These are phyloP conservation scores for Cavia porcellus DNA, from an alignment of 2,113 vertebrate genomes.

Conservation along the genomic window DNA sequence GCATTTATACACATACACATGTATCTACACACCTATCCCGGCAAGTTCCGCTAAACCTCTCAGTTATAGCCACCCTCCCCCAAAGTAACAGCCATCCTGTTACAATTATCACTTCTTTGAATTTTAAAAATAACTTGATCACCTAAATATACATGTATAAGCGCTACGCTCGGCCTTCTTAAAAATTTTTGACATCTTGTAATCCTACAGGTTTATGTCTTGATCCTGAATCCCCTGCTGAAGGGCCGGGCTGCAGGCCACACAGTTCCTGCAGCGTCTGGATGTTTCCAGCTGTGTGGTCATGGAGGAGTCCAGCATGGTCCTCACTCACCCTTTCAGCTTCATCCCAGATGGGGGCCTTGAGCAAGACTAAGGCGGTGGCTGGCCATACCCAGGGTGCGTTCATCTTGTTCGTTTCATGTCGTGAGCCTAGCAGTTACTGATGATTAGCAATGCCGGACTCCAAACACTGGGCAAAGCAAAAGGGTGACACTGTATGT, in stretches of 20 bases:
- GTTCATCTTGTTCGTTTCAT: background rate
- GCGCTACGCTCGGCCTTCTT: background rate
- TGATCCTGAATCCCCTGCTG: background rate
- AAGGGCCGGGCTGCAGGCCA: background rate
- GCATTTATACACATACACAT: background rate
- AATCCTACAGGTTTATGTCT: background rate
- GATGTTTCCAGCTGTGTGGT: background rate
- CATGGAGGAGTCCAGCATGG: background rate
- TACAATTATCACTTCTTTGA: background rate
- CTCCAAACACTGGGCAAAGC: background rate
- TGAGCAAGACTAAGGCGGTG: background rate
- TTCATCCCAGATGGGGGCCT: background rate
- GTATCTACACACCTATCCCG: background rate
- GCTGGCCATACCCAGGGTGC: background rate
- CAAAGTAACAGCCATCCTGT: background rate
- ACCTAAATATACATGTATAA: background rate
- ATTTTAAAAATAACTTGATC: background rate
- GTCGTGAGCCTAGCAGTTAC: background rate
- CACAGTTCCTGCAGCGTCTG: background rate
- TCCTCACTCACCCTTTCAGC: background rate
- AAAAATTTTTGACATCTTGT: background rate
- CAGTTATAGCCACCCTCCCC: no score
- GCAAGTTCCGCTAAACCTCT: background rate
- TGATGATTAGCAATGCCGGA: background rate
- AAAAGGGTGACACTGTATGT: background rate